Conservation (phyloP, 2,797 vertebrate species). For the Pipistrellus kuhlii region DNA sequence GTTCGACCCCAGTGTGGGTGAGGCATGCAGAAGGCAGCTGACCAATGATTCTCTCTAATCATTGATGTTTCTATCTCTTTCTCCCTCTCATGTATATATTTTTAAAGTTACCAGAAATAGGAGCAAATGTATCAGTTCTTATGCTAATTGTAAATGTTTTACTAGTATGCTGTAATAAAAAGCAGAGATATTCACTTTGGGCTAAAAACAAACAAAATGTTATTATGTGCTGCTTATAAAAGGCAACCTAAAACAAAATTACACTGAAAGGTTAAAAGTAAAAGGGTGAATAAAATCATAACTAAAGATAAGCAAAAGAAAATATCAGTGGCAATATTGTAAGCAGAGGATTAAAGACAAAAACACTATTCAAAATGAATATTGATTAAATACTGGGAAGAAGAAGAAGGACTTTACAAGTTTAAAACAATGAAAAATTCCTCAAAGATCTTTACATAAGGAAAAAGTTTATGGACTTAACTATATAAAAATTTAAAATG, state of each 20-base stretch:
- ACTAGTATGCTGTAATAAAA: background rate
- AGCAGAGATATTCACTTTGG: background rate
- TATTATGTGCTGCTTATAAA: conserved; percentile 30
- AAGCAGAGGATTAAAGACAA: conserved; percentile 32
- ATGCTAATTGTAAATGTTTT: background rate
- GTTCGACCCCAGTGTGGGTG: too few species aligned
- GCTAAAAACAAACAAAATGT: conserved; percentile 9
- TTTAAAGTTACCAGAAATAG: background rate
- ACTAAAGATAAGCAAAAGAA: background rate
- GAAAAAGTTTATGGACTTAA: conserved; percentile 14
- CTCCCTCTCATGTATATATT: too few species aligned
- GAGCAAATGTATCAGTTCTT: background rate
- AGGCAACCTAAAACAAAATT: conserved; percentile 28
- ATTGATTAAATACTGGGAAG: background rate
- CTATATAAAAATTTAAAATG: background rate
- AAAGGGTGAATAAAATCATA: conserved; percentile 26
- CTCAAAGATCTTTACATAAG: conserved; percentile 48
- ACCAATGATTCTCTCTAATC: too few species aligned
- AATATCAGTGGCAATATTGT: background rate
- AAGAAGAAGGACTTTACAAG: background rate
- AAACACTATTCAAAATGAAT: conserved; percentile 21
- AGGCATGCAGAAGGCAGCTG: too few species aligned
- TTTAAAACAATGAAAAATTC: conserved; percentile 48
- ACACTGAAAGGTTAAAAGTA: conserved; percentile 34
- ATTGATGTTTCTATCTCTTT: too few species aligned